These are phyloP conservation scores for Arge pagana DNA, from an alignment of 2,888 invertebrate species.

Conservation along the genomic window DNA sequence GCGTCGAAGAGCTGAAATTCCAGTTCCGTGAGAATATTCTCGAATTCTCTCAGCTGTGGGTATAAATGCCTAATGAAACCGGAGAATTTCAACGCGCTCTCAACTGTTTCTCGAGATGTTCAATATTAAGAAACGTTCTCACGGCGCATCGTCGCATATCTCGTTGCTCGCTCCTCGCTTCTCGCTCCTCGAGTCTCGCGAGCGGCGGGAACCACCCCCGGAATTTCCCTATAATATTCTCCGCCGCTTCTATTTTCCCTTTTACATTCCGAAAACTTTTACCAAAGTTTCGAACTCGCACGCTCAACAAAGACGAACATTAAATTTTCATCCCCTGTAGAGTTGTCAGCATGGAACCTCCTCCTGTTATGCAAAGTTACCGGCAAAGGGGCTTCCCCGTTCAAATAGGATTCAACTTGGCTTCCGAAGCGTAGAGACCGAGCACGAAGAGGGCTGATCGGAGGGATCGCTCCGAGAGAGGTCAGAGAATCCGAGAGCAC, in stretches of 20 bases:
- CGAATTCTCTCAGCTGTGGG: no score
- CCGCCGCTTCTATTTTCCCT: background rate
- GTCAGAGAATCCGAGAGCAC: background rate
- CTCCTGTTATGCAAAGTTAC: conserved; percentile 14
- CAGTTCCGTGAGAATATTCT: no score
- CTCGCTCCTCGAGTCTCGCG: no score
- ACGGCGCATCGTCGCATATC: background rate
- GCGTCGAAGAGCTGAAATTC: no score
- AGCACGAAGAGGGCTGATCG: conserved; percentile 2
- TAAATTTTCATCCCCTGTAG: conserved; percentile 16
- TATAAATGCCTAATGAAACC: background rate
- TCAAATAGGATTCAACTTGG: no score
- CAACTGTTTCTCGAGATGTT: background rate
- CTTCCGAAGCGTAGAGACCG: no score
- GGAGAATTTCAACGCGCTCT: background rate
- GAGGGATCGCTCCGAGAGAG: background rate
- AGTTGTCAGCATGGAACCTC: conserved; percentile 14
- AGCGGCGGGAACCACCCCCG: no score
- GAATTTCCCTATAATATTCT: no score
- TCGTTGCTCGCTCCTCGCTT: no score
- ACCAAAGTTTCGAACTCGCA: conserved; percentile 12
- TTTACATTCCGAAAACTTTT: background rate
- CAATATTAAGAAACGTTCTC: background rate
- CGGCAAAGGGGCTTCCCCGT: no score
- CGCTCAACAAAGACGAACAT: conserved; percentile 14